Base-by-base conservation (phyloP, 2,113 vertebrate genomes). In the Globicephala melas region DNA sequence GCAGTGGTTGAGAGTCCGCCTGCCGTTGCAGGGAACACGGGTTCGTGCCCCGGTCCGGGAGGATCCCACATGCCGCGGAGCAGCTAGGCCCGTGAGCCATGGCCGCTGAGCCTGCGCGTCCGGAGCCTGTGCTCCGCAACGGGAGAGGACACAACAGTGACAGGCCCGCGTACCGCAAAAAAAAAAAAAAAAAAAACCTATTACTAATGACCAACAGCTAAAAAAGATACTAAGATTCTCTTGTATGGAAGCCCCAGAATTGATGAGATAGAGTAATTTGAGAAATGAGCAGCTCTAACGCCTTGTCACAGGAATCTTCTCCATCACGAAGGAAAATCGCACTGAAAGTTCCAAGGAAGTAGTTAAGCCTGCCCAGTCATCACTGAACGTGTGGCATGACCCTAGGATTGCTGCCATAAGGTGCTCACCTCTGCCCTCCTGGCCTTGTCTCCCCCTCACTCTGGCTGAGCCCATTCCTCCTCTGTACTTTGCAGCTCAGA, bases 281-380 rank as follows among this genome's bases (percentile, higher is more conserved):
- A 90, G 60, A 77, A 47, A 89, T 3, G 0, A 33, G 21, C 14
- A 67, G 12, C 47, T 70, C 77, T 60, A 44, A 58, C 6, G 79
- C 53, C 58, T 68, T 36, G 18, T 93, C 65, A 62, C 50, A 36
- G 25, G 3, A 4, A 36, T 73, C 63, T 74, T 67, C 65, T 80
- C 38, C 5, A 33, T 53, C 68, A 58, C 4, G 10, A 31, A 65
- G 21, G 53, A 90, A 82, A 85, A 77, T 28, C 23, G 65, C 80
- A 63, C 11, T 20, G 68, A 94, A 68, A 68, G 38, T 83, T 83
- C 36, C 58, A 85, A 83, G 33, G 25, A 76, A 80, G 65, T 14
- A 85, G 50, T 33, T 63, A 76, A n/a, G 41, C 14, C 47, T 38
- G 26, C 17, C 31, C 13, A 50, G 60, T 20, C 73, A 47, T 31